Evolutionary conservation across 2,888 invertebrate genomes (phyloP), one percentile per base, ranked within the genome.

Genomic region (Notodonta ziczac): DNA sequence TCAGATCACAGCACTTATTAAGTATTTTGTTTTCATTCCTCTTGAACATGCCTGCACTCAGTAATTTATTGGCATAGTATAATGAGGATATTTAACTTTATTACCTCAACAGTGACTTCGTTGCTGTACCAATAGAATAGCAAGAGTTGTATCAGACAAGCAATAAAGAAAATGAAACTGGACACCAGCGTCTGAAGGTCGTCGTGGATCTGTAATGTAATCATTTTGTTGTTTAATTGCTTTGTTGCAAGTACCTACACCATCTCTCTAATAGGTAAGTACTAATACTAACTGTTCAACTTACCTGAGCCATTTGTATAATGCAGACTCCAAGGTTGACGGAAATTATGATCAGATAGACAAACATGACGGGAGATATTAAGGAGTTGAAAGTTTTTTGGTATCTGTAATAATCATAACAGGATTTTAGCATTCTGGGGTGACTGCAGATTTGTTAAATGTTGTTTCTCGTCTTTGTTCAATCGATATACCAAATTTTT

Each of bases 111-210:
- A 10, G 83, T 86, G 12, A 90, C 88, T 73, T 88, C 85, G 59
- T 88, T 88, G 62, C 85, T 82, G 65, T 83, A 84, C 90, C 90
- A 90, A 66, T 89, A 90, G 66, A 87, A 89, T 0, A 89, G 71
- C 8, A 89, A 65, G 8, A 90, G 78, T 62, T 90, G 87, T 44
- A 85, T 78, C 58, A 90, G 64, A 58, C 85, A 85, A 2, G 85
- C 88, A 0, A 74, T 1, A 8, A 88, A 67, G 58, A 76, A 90
- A 10, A 83, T 0, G 50, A 82, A 80, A 57, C 80, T 81, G 0
- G 86, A 80, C 3, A 87, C 46, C 0, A 88, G 64, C 0, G 81
- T 77, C 0, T 76, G 59, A 2, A 84, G 16, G 54, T 89, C 84
- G 40, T 86, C 76, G 63, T 86, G 73, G 32, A 85, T 67, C 89